Conservation (phyloP, 1,140 invertebrate genomes). For the Piezodorus guildinii region DNA sequence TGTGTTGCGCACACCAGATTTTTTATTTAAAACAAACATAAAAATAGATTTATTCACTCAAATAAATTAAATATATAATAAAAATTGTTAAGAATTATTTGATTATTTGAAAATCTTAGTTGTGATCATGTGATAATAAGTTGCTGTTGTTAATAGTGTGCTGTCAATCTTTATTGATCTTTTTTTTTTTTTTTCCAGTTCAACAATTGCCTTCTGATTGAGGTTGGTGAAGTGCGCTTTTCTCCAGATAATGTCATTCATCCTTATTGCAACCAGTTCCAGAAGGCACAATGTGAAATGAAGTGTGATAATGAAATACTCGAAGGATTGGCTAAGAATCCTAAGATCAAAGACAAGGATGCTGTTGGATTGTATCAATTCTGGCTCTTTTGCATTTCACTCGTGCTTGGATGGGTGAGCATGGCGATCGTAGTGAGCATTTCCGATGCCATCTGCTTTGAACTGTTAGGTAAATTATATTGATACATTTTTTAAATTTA, state of each 20-base stretch:
- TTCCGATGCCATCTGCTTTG: slow-evolving; percentile 71
- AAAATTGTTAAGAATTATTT: too few species aligned
- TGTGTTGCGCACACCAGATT: too few species aligned
- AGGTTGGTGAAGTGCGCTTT: slow-evolving; percentile 17
- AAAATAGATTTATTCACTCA: too few species aligned
- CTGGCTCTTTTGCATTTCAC: slow-evolving; percentile 54
- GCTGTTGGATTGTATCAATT: slow-evolving; percentile 45
- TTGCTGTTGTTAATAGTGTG: too few species aligned
- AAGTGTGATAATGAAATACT: slow-evolving; percentile 31
- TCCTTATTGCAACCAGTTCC: slow-evolving; percentile 27
- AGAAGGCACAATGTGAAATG: slow-evolving; percentile 29
- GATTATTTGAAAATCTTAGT: too few species aligned
- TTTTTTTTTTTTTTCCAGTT: slow-evolving; percentile 24
- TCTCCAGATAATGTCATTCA: not conserved
- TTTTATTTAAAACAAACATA: too few species aligned
- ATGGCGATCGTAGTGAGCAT: slow-evolving; percentile 71
- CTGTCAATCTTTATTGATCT: not conserved
- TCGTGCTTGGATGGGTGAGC: slow-evolving; percentile 64
- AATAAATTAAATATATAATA: too few species aligned
- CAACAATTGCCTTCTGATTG: slow-evolving; percentile 28
- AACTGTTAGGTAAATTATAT: slow-evolving; percentile 49
- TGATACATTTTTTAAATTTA: not conserved
- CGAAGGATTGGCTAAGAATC: slow-evolving; percentile 33
- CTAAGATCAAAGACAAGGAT: slow-evolving; percentile 32
- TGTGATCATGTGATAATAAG: too few species aligned